Base-by-base conservation (phyloP, 2,797 vertebrate species). In the Rhinichthys osculus region DNA sequence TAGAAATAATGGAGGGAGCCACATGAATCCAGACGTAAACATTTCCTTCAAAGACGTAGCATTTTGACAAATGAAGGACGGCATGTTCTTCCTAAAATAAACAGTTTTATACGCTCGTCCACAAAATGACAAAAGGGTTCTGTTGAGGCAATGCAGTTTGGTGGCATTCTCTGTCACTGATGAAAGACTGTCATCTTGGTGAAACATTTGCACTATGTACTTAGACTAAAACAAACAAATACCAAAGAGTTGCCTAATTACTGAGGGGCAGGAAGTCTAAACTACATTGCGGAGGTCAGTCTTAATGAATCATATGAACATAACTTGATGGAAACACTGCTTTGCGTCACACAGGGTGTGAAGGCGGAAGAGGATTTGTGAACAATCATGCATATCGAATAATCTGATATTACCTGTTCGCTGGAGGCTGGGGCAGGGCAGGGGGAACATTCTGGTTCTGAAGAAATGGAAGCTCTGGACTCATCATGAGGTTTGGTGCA, bases 401-500 rank as follows among this genome's bases (percentile, higher is more conserved):
- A 40, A 6, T 30, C 57, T 1, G 54, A 52, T 67, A 13, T 64
- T 94, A 99, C 98, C 97, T 97, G 93, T 0, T 93, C 92, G 86
- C 88, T 89, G 1, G 90, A 84, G 38, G 93, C 88, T 0, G 89
- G 92, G 1, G 90, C 73, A 11, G 90, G 92, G 1, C 92, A 94
- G 3, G 88, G 91, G 0, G 90, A 89, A 13, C 93, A 88, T 35
- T 96, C 96, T 1, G 90, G 93, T 80, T 95, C 95, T 30, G 84
- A 81, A 4, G 93, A 83, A 1, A 92, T 89, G 8, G 95, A 90
- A 10, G 95, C 96, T 85, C 92, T 97, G 72, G 95, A 92, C 78
- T 97, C 97, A 9, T 97, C 96, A 1, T 98, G 96, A 1, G 98
- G 97, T 90, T 97, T 99, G 70, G 96, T 97, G 89, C 96, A 99